Evolutionary conservation across 2,113 vertebrate species (phyloP), one percentile per base, ranked within the genome.

Genomic region (Cacatua alba): DNA sequence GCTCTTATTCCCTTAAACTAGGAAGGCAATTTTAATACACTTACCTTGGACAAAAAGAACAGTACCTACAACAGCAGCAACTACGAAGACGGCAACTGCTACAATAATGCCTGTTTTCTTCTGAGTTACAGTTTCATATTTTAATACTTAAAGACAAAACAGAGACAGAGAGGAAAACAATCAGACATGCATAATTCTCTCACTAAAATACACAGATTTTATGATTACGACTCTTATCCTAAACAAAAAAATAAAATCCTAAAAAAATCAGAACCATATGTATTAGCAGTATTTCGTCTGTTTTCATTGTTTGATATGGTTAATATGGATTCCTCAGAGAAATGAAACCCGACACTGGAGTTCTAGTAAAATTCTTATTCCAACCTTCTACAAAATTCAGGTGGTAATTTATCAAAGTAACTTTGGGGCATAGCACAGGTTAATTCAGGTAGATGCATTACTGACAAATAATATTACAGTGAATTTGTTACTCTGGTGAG

Each of bases 21-120:
- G 33, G 33, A 37, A 44, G 26, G 24, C 10, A 88, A 64, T 68
- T 94, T 82, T 74, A 41, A 64, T 28, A 37, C 15, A 53, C 97
- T 97, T 97, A 98, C 98, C 98, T 88, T 95, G 95, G 57, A 97
- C 26, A 51, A 98, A 97, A 87, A 98, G 96, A 85, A 94, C 93
- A 71, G 92, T 89, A 20, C 98, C 98, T 75, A 94, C 49, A 60
- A 96, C 70, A 67, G 96, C 94, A 53, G 92, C 5, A 51, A 81
- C 1, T 41, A 83, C 82, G 53, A 97, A 51, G 44, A 96, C 19
- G 21, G 94, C 15, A 95, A 95, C 88, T 85, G 82, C 35, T 83
- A 94, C 31, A 90, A 96, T 77, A 9, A 96, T 28, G 70, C 82
- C 62, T 8, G 91, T 88, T 76, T 90, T 97, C 95, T 79, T 98